phyloP scores from a whole-genome alignment of 2,888 invertebrate genomes.

The Malthinus flaveolus region DNA sequence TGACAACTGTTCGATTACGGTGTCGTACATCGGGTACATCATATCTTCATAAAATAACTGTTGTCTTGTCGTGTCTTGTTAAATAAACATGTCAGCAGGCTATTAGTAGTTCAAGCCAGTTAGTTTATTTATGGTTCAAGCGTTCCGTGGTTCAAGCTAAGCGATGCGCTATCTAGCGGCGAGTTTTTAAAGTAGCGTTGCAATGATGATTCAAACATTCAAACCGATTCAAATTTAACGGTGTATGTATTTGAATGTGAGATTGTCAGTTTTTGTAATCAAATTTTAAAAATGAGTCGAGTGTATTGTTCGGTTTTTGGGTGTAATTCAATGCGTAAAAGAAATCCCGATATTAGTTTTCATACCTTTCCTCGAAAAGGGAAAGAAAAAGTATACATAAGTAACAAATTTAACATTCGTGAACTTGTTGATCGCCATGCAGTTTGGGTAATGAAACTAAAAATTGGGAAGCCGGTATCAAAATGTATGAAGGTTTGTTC shows the following conservation, averaged over 20 bases:
- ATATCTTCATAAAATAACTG: no score
- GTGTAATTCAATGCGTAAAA: background rate
- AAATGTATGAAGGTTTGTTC: background rate
- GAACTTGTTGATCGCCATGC: background rate
- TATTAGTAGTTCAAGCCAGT: no score
- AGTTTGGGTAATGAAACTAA: background rate
- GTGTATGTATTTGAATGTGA: background rate
- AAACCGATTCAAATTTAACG: background rate
- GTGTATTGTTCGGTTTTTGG: background rate
- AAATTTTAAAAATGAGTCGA: background rate
- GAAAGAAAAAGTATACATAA: background rate
- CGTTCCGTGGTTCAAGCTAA: conserved; percentile 30
- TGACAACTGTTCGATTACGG: no score
- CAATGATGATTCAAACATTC: background rate
- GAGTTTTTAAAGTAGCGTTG: background rate
- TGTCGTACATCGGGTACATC: no score
- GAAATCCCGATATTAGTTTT: background rate
- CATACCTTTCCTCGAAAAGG: background rate
- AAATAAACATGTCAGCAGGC: no score
- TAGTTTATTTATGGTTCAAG: no score
- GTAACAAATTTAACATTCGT: background rate
- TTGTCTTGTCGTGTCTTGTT: no score
- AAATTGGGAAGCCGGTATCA: background rate
- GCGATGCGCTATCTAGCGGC: background rate
- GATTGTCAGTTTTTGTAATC: background rate